These are phyloP conservation scores for Crax fasciolata DNA, from an alignment of 2,797 vertebrate genomes.

Conservation along the genomic window DNA sequence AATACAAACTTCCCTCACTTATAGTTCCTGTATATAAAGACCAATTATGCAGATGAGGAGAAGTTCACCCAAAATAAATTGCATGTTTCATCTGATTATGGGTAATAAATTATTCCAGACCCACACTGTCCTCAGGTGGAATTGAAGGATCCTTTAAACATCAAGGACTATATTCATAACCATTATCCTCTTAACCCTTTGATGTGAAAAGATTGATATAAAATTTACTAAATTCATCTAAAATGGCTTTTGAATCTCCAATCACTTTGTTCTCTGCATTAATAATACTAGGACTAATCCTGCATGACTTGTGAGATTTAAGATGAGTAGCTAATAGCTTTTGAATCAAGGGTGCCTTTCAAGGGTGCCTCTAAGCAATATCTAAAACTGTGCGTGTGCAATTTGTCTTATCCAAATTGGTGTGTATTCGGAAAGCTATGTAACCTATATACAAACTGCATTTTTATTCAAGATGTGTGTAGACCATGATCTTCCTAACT, in stretches of 20 bases:
- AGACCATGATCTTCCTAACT: slow-evolving; percentile 32
- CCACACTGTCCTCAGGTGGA: slow-evolving; percentile 73
- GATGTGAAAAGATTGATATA: slow-evolving; percentile 78
- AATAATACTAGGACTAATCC: slow-evolving; percentile 79
- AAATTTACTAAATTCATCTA: slow-evolving; percentile 80
- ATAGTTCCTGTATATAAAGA: slow-evolving; percentile 53
- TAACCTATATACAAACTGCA: slow-evolving; percentile 62
- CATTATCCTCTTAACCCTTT: slow-evolving; percentile 82
- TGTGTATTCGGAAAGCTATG: slow-evolving; percentile 54
- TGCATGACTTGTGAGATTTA: slow-evolving; percentile 80
- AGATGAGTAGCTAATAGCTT: slow-evolving; percentile 79
- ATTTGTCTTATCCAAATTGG: slow-evolving; percentile 77
- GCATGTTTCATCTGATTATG: slow-evolving; percentile 68
- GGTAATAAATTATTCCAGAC: slow-evolving; percentile 71
- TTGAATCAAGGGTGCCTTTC: slow-evolving; percentile 77
- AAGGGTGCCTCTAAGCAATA: slow-evolving; percentile 70
- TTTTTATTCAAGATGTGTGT: slow-evolving; percentile 57
- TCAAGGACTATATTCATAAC: slow-evolving; percentile 77
- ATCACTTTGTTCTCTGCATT: slow-evolving; percentile 81
- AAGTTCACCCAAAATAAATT: slow-evolving; percentile 75
- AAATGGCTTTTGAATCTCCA: slow-evolving; percentile 76
- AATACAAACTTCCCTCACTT: slow-evolving; percentile 33
- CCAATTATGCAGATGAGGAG: slow-evolving; percentile 67
- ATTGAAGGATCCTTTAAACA: slow-evolving; percentile 77
- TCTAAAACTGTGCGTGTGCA: slow-evolving; percentile 57